Evolutionary conservation across 2,888 invertebrate species (phyloP).

Genomic region (Apodemia mormo): DNA sequence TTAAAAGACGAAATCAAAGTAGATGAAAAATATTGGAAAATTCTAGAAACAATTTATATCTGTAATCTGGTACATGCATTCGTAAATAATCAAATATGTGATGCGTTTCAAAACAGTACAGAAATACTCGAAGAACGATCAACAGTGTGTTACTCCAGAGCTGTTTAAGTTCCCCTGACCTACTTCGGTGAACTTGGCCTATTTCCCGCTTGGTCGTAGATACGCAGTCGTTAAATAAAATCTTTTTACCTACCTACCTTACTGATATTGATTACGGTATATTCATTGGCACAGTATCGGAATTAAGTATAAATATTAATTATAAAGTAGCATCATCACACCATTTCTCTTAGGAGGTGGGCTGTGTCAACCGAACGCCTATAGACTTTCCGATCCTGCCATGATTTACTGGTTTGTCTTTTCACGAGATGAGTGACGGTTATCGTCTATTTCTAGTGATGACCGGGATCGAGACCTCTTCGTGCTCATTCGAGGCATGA

Average conservation of each 20-base stretch:
- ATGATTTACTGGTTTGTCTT: no score
- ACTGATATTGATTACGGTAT: background rate
- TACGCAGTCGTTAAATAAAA: constrained; percentile 8
- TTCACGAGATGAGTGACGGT: no score
- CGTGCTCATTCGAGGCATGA: no score
- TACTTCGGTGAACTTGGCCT: constrained; percentile 71
- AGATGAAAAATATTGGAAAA: background rate
- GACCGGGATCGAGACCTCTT: no score
- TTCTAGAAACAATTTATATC: background rate
- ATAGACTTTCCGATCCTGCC: no score
- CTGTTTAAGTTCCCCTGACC: constrained; percentile 68
- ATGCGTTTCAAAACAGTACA: constrained; percentile 39
- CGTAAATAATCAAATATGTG: constrained; percentile 30
- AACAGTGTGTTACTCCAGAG: constrained; percentile 53
- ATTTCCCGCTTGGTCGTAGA: constrained; percentile 35
- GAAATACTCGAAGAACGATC: constrained; percentile 58
- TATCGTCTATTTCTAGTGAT: no score
- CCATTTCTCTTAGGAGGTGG: no score
- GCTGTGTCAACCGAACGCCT: no score
- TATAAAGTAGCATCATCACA: no score
- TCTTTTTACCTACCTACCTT: background rate
- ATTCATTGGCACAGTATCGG: background rate
- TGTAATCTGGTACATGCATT: constrained; percentile 20
- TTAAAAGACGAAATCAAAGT: no score
- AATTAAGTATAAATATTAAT: background rate